Conservation (phyloP, 37 sponge, comb jelly and placozoan genomes). For the Beroe ovata region DNA sequence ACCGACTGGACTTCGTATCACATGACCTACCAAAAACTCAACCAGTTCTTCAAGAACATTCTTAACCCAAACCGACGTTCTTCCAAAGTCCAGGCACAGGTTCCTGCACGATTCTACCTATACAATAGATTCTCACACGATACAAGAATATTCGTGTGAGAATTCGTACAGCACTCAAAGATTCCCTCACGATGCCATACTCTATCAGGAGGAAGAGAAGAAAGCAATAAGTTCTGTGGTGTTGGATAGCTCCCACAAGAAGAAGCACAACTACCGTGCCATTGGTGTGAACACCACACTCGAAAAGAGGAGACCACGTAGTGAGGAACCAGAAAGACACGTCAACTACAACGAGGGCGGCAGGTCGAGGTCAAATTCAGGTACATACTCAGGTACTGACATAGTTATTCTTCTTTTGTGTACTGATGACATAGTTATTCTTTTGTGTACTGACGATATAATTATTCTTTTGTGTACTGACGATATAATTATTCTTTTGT, state of each 20-base stretch:
- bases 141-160: no score
- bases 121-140: no score
- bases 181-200: neutral
- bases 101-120: neutral
- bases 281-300: conserved; percentile 40
- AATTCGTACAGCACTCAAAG: no score
- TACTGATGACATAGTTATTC: no score
- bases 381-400: no score
- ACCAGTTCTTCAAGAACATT: conserved; percentile 34
- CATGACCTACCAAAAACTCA: conserved; percentile 59
- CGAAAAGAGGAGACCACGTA: neutral
- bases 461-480: no score
- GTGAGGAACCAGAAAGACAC: neutral
- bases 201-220: neutral
- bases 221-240: neutral
- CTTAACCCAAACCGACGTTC: neutral
- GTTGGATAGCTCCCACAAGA: conserved; percentile 23
- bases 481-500: no score
- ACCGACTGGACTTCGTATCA: conserved; percentile 56
- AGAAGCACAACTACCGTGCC: neutral
- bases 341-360: conserved; percentile 15
- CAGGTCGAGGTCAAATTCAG: conserved; percentile 12
- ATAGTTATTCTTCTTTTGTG: no score
- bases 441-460: neutral
- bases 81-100: neutral